Evolutionary conservation across 2,113 vertebrate genomes (phyloP), one percentile per base, ranked within the genome.

Genomic region (Suncus etruscus): DNA sequence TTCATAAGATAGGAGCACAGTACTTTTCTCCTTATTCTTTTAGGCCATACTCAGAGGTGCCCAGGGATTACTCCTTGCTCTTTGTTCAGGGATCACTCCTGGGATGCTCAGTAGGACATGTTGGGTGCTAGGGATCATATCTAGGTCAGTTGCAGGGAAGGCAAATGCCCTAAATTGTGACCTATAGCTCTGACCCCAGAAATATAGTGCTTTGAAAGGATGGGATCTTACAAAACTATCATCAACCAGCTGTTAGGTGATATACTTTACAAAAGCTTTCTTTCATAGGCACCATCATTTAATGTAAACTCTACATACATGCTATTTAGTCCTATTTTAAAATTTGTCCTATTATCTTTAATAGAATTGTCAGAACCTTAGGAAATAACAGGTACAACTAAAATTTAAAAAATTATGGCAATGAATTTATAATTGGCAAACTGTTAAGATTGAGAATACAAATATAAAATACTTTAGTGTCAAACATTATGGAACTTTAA

Each of bases 371-470:
- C 31, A 89, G 58, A 10, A 76, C 31, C 61, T 63, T 86, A 69
- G 45, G 54, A 72, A 39, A 77, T 47, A 1, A 14, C 7, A 24
- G 79, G 2, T 72, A 45, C 63, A 51, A 73, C 58, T 76, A 85
- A 69, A 90, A 79, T 54, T 14, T 8, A 8, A 22, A 86, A 72
- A 83, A 51, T 72, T 47, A 75, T 29, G 8, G 29, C 25, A 45
- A 11, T 15, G 86, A 82, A 16, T 25, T 69, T 69, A 31, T 15
- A n/a, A 31, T 25, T 47, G 39, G 70, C 31, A 69, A 72, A 39
- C n/a, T 82, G 51, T 11, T 85, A 45, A 89, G 25, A 22, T 45
- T 72, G 27, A 87, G 70, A 80, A 58, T 45, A 61, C 91, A 87
- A 76, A 45, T 66, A 4, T 29, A 63, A 65, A 87, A 39, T 15